Percentiles rank a stretch among this genome's conserved stretches.
Evolutionary conservation across 2,113 vertebrate genomes (phyloP).

Genomic region (Ciconia stormi): DNA sequence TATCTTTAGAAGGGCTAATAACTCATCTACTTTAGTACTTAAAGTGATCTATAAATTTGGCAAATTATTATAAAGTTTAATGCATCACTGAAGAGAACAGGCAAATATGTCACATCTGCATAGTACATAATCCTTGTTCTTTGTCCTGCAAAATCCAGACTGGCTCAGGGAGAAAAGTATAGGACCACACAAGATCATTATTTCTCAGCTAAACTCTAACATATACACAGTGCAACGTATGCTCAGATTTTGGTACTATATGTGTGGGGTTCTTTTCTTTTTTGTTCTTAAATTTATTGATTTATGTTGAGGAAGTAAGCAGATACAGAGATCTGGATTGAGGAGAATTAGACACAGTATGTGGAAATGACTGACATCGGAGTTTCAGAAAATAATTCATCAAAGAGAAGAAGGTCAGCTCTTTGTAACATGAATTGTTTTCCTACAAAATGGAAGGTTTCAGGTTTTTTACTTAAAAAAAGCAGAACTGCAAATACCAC

Average conservation of each 20-base stretch:
- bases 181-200: neutral
- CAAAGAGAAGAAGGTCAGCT: neutral
- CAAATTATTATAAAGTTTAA: neutral
- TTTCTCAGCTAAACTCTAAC: neutral
- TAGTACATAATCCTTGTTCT: neutral
- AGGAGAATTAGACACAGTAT: neutral
- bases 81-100: neutral
- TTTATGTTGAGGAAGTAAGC: neutral
- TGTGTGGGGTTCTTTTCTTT: neutral
- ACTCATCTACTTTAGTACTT: neutral
- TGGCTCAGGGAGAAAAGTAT: neutral
- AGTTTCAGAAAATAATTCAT: neutral
- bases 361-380: neutral
- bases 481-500: neutral
- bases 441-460: neutral
- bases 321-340: neutral
- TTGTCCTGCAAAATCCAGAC: neutral
- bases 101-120: neutral
- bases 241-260: neutral
- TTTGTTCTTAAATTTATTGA: neutral
- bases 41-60: neutral
- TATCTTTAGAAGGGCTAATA: neutral
- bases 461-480: neutral
- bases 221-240: neutral
- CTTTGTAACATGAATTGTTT: neutral